Base-by-base conservation (phyloP, 2,888 invertebrate species). In the Melanophora roralis region DNA sequence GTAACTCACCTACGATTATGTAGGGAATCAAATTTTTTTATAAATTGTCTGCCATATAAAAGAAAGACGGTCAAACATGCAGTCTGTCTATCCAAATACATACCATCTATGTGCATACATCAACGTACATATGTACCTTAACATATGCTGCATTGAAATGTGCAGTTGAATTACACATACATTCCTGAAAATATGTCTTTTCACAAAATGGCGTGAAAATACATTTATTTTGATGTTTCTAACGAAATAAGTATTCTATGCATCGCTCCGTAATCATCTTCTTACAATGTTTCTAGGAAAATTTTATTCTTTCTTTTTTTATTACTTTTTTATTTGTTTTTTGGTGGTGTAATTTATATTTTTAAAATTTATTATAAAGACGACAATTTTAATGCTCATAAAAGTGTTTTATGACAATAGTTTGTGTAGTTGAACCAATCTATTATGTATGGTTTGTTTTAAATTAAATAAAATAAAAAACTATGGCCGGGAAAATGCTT, bases 141-240 rank as follows among this genome's bases (percentile, higher is more conserved):
- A n/a, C n/a, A n/a, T n/a, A n/a, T n/a, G n/a, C n/a, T 27, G 27
- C 6, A 27, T 27, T 3, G 27, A 27, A 27, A 3, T 6, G 27
- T 27, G 27, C 27, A 27, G 27, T 27, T 5, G 6, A 27, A 27
- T 27, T 27, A 6, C 6, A n/a, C n/a, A n/a, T n/a, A n/a, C n/a
- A n/a, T 27, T 27, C 6, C 4, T 27, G 6, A 6, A 27, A 27
- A 27, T 27, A 14, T 55, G 43, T 71, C 21, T 47, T n/a, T 16
- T 47, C 23, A 67, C 36, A 72, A 67, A 38, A 47, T 62, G 49
- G 68, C 73, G 78, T 73, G 68, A 68, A 78, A 78, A 78, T 73
- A 47, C 68, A 74, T 43, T 69, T 68, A 49, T 53, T 69, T 68
- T 55, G 53, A 53, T 43, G 6, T 40, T 36, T 27, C 51, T 2